These are phyloP conservation scores for Anguilla obscura DNA, from an alignment of 2,797 vertebrate genomes.

Conservation along the genomic window DNA sequence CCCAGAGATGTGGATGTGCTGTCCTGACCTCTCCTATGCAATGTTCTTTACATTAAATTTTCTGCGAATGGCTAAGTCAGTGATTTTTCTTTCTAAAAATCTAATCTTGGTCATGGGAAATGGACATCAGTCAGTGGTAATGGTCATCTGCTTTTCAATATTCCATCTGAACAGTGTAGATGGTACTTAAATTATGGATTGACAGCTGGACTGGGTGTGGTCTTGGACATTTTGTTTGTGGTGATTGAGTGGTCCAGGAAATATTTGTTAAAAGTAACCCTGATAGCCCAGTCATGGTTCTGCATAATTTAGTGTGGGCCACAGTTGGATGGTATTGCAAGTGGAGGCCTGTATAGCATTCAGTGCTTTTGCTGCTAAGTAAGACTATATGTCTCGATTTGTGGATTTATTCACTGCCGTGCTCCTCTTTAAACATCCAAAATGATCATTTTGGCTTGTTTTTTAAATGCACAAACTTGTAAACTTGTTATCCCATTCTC, in stretches of 20 bases:
- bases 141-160: neutral
- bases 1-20: neutral
- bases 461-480: neutral
- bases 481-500: neutral
- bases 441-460: neutral
- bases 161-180: neutral
- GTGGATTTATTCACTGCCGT: slow-evolving; percentile 51
- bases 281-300: neutral
- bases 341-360: neutral
- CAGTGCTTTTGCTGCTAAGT: slow-evolving; percentile 36
- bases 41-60: neutral
- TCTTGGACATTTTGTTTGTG: neutral
- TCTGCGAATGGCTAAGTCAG: neutral
- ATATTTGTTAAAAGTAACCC: neutral
- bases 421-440: neutral
- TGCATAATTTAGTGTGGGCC: neutral
- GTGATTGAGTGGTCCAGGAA: neutral
- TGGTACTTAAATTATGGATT: neutral
- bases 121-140: neutral
- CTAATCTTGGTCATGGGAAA: neutral
- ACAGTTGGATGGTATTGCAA: neutral
- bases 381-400: slow-evolving; percentile 49
- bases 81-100: neutral
- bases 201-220: neutral
- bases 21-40: neutral